phyloP scores from a whole-genome alignment of 2,888 invertebrate genomes.

The Drosophila colorata region DNA sequence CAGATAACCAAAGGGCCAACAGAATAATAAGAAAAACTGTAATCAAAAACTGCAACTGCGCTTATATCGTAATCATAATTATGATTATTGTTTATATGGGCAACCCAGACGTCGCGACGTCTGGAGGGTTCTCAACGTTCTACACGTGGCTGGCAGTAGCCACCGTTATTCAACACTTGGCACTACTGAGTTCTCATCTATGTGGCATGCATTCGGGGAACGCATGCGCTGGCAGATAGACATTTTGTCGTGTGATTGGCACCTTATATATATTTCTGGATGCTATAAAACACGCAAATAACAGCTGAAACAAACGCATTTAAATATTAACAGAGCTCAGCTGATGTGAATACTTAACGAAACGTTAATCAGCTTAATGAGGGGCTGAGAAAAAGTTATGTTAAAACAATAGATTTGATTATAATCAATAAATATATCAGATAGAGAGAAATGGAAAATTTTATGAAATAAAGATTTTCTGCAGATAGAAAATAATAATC shows the following conservation, averaged over 20 bases:
- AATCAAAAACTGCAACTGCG: constrained; percentile 13
- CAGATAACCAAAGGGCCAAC: neutral
- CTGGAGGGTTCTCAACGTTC: constrained; percentile 16
- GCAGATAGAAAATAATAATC: neutral
- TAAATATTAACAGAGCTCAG: constrained; percentile 18
- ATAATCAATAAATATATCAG: neutral
- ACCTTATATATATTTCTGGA: constrained; percentile 20
- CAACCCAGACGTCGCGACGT: constrained; percentile 28
- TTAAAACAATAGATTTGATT: constrained; percentile 1
- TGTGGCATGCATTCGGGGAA: constrained; percentile 22
- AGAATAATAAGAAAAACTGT: neutral
- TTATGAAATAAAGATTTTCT: constrained; percentile 8
- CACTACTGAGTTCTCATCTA: neutral
- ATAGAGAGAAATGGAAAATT: neutral
- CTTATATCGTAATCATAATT: constrained; percentile 1
- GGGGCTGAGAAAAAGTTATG: neutral
- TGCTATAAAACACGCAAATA: constrained; percentile 34
- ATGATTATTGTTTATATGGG: constrained; percentile 6
- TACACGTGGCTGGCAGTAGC: constrained; percentile 49
- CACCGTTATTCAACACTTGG: constrained; percentile 17
- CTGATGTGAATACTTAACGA: constrained; percentile 18
- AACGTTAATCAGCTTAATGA: constrained; percentile 9
- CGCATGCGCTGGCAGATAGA: constrained; percentile 9
- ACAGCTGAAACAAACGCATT: constrained; percentile 5
- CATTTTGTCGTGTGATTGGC: constrained; percentile 38